These are phyloP conservation scores for Garrulus glandarius DNA, from an alignment of 2,797 vertebrate genomes.

Conservation along the genomic window DNA sequence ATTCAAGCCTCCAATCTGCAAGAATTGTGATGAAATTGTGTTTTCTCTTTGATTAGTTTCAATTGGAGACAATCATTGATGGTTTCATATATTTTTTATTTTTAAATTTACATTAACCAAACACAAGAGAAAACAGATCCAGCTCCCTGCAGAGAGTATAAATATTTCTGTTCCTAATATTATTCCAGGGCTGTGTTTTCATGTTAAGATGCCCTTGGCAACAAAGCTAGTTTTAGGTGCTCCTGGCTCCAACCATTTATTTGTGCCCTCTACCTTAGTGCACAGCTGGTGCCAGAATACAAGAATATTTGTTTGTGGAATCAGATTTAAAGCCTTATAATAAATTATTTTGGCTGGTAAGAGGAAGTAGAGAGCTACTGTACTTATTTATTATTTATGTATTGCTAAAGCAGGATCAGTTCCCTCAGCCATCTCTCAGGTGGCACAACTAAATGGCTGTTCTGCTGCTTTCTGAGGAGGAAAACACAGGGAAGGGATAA, in stretches of 20 bases:
- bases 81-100: neutral
- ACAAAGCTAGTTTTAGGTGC: neutral
- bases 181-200: neutral
- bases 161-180: neutral
- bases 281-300: neutral
- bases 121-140: neutral
- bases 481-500: neutral
- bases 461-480: neutral
- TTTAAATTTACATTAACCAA: constrained; percentile 19
- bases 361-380: neutral
- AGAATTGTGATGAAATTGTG: neutral
- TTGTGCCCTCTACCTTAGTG: neutral
- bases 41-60: neutral
- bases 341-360: neutral
- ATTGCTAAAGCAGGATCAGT: neutral
- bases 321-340: neutral
- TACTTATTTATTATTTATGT: neutral
- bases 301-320: neutral
- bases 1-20: neutral
- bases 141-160: neutral
- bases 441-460: neutral
- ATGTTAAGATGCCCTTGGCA: neutral
- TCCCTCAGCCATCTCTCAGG: neutral
- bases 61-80: neutral
- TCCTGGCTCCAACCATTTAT: neutral